Evolutionary conservation across 2,888 invertebrate genomes (phyloP).

Genomic region (Hemaris fuciformis): DNA sequence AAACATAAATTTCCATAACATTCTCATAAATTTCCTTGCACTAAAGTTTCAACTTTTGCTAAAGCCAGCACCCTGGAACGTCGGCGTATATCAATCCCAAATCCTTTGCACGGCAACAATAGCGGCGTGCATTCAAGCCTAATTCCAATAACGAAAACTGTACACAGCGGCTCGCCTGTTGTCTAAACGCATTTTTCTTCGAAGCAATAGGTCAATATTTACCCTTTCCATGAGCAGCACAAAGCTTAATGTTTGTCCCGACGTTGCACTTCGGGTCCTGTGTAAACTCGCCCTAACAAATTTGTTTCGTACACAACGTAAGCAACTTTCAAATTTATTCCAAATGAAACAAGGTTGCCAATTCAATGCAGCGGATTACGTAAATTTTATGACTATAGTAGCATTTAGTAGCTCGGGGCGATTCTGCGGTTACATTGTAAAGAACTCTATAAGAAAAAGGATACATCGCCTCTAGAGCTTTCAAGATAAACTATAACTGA

Average conservation of each 20-base stretch:
- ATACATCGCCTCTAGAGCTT: constrained; percentile 23
- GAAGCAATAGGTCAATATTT: constrained; percentile 77
- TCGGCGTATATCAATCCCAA: constrained; percentile 35
- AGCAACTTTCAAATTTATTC: constrained; percentile 40
- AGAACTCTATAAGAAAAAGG: constrained; percentile 58
- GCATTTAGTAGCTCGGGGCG: constrained; percentile 74
- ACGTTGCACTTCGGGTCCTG: constrained; percentile 79
- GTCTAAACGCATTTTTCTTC: constrained; percentile 77
- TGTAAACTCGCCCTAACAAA: constrained; percentile 75
- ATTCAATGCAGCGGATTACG: constrained; percentile 26
- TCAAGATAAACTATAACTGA: constrained; percentile 48
- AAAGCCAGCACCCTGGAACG: too few species aligned
- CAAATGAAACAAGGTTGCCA: constrained; percentile 34
- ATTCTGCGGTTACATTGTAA: constrained; percentile 68
- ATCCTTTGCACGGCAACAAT: constrained; percentile 40
- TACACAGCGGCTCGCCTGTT: constrained; percentile 70
- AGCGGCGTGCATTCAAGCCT: constrained; percentile 51
- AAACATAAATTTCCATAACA: too few species aligned
- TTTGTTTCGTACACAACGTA: constrained; percentile 35
- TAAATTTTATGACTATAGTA: constrained; percentile 70
- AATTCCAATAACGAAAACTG: constrained; percentile 77
- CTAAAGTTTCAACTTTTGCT: too few species aligned
- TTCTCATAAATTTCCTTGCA: too few species aligned
- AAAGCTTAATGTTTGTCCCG: constrained; percentile 75
- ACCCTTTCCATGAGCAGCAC: constrained; percentile 72